Evolutionary conservation across 2,113 vertebrate species (phyloP), one percentile per base, ranked within the genome.

Genomic region (Phocoena sinus): DNA sequence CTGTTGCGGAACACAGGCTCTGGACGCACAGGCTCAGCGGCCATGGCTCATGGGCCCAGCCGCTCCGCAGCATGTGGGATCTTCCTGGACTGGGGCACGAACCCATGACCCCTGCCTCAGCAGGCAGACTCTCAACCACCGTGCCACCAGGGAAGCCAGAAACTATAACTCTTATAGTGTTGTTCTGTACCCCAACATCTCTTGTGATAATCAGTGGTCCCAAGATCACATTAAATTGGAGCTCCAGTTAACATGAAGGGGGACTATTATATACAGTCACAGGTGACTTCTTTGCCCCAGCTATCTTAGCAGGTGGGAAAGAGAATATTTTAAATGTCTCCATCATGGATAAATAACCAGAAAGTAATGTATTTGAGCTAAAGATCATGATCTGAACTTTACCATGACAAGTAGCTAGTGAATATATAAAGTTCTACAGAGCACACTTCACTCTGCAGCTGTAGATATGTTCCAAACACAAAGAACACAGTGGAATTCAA

Each of bases 381-480:
- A 65, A 86, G 17, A 77, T 25, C 56, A 23, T 25, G 38, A 67
- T 11, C 63, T 81, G 33, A 80, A 80, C 65, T 87, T 68, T 60
- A 74, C 71, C 73, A 53, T n/a, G 50, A 5, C 71, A 41, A 82
- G 56, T 13, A 25, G 8, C 53, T 63, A 53, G 17, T 4, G 10
- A 20, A 31, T 1, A 73, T 3, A 13, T 28, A 33, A 93, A 73
- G 31, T 36, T 83, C 38, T 84, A 26, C 33, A 65, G 21, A 47
- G n/a, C 18, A 81, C 60, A 70, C 0, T 33, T 10, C 53, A 38
- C 3, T 50, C 60, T 41, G 25, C 53, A 91, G 36, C 31, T 91
- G 41, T 36, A 70, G 67, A 53, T 76, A 33, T 65, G 84, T 84
- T 83, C 88, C 36, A 93, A 56, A 65, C 33, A 82, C 87, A 70